Base-by-base conservation (phyloP, 2,888 invertebrate species). In the Phasia obesa region DNA sequence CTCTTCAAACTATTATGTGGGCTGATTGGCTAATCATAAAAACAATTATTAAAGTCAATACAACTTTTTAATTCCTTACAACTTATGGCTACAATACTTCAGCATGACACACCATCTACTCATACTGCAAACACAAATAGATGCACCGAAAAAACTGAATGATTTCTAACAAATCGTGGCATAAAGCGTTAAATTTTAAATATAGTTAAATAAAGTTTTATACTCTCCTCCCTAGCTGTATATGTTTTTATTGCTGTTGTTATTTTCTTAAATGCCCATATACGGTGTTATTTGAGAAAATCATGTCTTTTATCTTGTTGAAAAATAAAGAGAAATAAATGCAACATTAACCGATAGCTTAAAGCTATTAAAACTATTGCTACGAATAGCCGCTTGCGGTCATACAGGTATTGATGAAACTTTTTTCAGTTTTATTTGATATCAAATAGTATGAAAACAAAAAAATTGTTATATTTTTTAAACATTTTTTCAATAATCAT, bases 331-430 rank as follows among this genome's bases (percentile, higher is more conserved):
- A 60, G 59, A 80, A 69, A 80, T 62, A 80, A 74, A 74, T 74
- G 81, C 76, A 76, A 71, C 70, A 76, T 81, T 81, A 81, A 65
- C 81, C 81, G 75, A 81, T 81, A 81, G 81, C 76, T 71, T 70
- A 23, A 64, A 70, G 81, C 70, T 70, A 81, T 81, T 81, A 81
- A 70, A 71, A 25, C 53, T 62, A 35, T 38, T 47, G 23, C n/a
- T 76, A 59, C n/a, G 19, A 53, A 42, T 25, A 64, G 19, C 47
- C 19, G 53, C 42, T 69, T 19, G 11, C 17, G 35, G 13, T 57
- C 67, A 67, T 59, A 76, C 38, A 6, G 35, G 15, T 49, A 75
- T 53, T 44, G 76, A 53, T 69, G 67, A 23, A 51, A 38, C n/a
- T 67, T 59, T 49, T 74, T 35, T 15, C 5, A 17, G 35, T 25